Base-by-base conservation (phyloP, 2,888 invertebrate species). In the Eupithecia subumbrata region DNA sequence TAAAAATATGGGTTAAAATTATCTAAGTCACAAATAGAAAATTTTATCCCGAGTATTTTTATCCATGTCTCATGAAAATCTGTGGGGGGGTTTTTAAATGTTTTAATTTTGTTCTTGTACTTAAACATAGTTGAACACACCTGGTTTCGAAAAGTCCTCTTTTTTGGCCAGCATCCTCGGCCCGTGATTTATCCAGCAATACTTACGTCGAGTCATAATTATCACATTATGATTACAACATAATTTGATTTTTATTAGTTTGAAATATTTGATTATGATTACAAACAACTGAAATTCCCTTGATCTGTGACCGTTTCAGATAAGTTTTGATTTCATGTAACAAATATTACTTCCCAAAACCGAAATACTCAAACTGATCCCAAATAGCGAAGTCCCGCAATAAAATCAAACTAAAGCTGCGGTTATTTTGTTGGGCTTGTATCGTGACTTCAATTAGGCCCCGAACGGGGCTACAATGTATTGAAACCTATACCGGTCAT, bases 401-500 rank as follows among this genome's bases (percentile, higher is more conserved):
- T 73, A 73, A 73, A 77, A 73, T 73, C 40, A 52, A 75, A 73
- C 52, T 56, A 71, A 74, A 77, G 73, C 71, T 70, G 71, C 69
- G 75, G 73, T 68, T 75, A 75, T 77, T 73, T 75, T 71, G 75
- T 73, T 75, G 72, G 64, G 77, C 43, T 75, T 63, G 45, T 78
- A 76, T 74, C 64, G 78, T 72, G 76, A 78, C 78, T 76, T 78
- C 76, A 76, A 76, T 78, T 76, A 78, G 76, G 52, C 71, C 70
- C 75, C 75, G 73, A 78, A 78, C 70, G 73, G 69, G 43, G 48
- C 72, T 78, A 78, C 76, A 75, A 76, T 73, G 76, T 78, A 78
- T 76, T 75, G 76, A 76, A 76, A 75, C 75, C 76, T 75, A 75
- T 73, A 78, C 76, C 76, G 74, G 77, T 81, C 78, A 77, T 78